Conservation (phyloP, 2,113 vertebrate genomes). For the Spea multiplicata region DNA sequence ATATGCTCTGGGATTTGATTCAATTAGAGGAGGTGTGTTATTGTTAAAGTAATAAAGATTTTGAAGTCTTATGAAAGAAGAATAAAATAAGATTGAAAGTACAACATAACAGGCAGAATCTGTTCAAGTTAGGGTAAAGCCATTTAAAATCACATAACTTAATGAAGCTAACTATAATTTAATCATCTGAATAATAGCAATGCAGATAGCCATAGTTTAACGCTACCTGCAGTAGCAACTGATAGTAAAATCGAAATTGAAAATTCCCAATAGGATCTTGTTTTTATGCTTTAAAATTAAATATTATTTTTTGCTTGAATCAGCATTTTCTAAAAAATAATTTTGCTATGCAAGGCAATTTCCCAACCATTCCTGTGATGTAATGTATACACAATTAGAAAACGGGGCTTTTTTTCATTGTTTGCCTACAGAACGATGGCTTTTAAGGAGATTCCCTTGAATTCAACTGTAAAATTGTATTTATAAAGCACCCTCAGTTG, state of each 20-base stretch:
- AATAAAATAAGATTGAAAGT: slow-evolving; percentile 35
- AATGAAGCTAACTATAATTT: slow-evolving; percentile 45
- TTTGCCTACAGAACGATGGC: no score
- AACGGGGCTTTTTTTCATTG: no score
- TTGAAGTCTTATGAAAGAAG: slow-evolving; percentile 30
- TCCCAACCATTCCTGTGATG: background rate
- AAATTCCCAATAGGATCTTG: slow-evolving; percentile 18
- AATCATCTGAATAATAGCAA: slow-evolving; percentile 40
- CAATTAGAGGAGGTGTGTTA: slow-evolving; percentile 34
- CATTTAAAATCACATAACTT: slow-evolving; percentile 37
- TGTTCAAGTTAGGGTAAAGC: slow-evolving; percentile 33
- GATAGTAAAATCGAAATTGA: slow-evolving; percentile 34
- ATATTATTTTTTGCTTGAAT: background rate
- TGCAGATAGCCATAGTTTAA: slow-evolving; percentile 36
- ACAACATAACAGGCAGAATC: slow-evolving; percentile 33
- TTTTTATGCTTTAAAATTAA: slow-evolving; percentile 31
- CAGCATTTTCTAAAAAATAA: slow-evolving; percentile 5
- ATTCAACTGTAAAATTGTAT: no score
- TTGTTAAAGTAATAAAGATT: slow-evolving; percentile 26
- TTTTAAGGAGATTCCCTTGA: no score
- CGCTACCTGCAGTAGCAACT: slow-evolving; percentile 37
- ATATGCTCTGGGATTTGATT: slow-evolving; percentile 38
- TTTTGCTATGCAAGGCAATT: slow-evolving; percentile 15
- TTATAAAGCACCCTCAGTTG: no score
- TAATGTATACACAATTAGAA: background rate